These are phyloP conservation scores for Enoplosus armatus DNA, from an alignment of 2,797 vertebrate species.

Conservation along the genomic window DNA sequence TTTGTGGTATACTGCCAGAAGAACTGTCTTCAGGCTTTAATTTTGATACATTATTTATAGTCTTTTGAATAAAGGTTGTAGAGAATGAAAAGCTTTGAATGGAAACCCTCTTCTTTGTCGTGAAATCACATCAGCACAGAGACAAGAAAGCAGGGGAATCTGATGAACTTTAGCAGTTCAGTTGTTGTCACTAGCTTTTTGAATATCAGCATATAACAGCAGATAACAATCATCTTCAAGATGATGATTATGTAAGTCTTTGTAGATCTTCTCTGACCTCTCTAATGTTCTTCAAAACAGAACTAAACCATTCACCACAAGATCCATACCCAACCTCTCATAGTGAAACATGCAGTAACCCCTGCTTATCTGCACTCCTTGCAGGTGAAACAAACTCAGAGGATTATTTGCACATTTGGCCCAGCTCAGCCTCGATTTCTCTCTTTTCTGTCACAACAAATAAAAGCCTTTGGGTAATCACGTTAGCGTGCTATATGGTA, in stretches of 20 bases:
- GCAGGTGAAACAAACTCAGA: slow-evolving; percentile 48
- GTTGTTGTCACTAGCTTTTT: not conserved
- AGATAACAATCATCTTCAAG: not conserved
- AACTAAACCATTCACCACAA: slow-evolving; percentile 7
- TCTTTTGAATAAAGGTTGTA: not conserved
- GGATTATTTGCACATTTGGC: slow-evolving; percentile 27
- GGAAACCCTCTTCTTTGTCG: not conserved
- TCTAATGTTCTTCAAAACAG: not conserved
- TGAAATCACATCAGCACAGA: too few species aligned
- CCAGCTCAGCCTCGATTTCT: slow-evolving; percentile 7
- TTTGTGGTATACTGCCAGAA: not conserved
- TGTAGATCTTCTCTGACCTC: not conserved
- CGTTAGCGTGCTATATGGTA: not conserved
- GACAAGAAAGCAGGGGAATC: not conserved
- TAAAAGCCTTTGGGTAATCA: not conserved
- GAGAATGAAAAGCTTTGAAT: not conserved
- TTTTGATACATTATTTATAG: not conserved
- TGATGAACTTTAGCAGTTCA: not conserved
- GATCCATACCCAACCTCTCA: not conserved
- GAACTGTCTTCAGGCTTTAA: not conserved
- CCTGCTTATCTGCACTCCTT: slow-evolving; percentile 21
- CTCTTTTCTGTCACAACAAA: slow-evolving; percentile 30
- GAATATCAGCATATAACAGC: not conserved
- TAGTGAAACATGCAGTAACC: slow-evolving; percentile 3
- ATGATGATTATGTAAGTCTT: not conserved